A percentile compares a stretch with the other conserved stretches of the same genome.
Conservation (phyloP, 1,140 invertebrate genomes). For the Danaus plexippus region DNA sequence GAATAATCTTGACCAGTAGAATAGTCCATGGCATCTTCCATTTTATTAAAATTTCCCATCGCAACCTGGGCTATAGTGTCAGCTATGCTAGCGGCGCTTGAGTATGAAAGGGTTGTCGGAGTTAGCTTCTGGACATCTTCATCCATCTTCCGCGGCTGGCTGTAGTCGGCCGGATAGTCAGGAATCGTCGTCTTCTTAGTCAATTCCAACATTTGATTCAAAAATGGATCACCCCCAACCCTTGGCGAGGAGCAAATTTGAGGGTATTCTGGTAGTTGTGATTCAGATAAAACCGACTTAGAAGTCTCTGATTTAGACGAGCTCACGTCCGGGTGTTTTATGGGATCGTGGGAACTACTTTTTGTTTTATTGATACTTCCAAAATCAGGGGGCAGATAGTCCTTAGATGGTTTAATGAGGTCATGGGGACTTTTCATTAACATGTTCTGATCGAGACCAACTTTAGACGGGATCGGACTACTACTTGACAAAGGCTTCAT, state of each 20-base stretch:
- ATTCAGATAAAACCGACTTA: constrained; percentile 44
- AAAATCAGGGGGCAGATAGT: constrained; percentile 68
- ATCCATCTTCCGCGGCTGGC: constrained; percentile 59
- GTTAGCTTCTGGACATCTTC: constrained; percentile 51
- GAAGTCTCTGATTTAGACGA: constrained; percentile 40
- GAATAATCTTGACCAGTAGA: constrained; percentile 57
- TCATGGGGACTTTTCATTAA: constrained; percentile 67
- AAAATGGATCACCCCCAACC: constrained; percentile 59
- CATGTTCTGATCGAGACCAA: constrained; percentile 55
- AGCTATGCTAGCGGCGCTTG: constrained; percentile 52
- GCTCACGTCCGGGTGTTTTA: constrained; percentile 42
- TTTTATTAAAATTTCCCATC: constrained; percentile 58
- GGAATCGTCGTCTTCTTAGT: constrained; percentile 69
- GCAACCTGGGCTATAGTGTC: constrained; percentile 62
- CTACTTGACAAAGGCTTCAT: constrained; percentile 65
- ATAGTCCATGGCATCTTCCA: constrained; percentile 54
- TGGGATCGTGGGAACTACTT: constrained; percentile 41
- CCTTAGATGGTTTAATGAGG: constrained; percentile 61
- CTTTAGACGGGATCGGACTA: constrained; percentile 61
- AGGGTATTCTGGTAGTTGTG: constrained; percentile 44
- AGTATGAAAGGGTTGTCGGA: constrained; percentile 53
- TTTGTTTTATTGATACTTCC: constrained; percentile 63
- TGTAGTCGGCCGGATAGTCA: constrained; percentile 60
- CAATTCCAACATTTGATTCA: constrained; percentile 69
- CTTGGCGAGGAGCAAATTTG: constrained; percentile 46